These are phyloP conservation scores for Ptilodon capucinus DNA, from an alignment of 2,888 invertebrate species.

Conservation along the genomic window DNA sequence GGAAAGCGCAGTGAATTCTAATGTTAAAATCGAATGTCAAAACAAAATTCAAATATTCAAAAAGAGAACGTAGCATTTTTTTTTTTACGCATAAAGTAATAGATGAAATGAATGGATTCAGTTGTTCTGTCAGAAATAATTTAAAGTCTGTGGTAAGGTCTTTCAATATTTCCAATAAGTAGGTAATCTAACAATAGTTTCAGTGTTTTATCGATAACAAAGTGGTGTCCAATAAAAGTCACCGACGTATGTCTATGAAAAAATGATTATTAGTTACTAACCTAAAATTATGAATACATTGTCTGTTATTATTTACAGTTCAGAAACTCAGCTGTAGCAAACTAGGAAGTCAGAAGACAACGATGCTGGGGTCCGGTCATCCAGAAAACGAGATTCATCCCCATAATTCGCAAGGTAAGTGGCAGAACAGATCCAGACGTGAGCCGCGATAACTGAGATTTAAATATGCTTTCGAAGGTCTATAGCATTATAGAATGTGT, in stretches of 20 bases:
- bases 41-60: constrained; percentile 3
- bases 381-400: constrained; percentile 59
- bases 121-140: no score
- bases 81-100: no score
- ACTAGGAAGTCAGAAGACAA: constrained; percentile 30
- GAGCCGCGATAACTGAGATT: constrained; percentile 24
- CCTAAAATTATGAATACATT: no score
- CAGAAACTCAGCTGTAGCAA: constrained; percentile 5
- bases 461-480: not conserved
- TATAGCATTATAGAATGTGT: no score
- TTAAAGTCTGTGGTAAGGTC: no score
- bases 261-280: no score
- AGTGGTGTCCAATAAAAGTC: no score
- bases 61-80: not conserved
- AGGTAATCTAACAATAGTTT: no score
- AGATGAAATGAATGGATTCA: no score
- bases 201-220: no score
- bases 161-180: no score
- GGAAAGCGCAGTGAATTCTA: constrained; percentile 51
- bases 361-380: constrained; percentile 46
- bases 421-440: constrained; percentile 38
- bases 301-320: not conserved
- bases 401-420: constrained; percentile 37
- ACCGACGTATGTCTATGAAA: no score
- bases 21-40: constrained; percentile 34